Evolutionary conservation across 2,797 vertebrate genomes (phyloP).

Genomic region (Sebastes hubbsi): DNA sequence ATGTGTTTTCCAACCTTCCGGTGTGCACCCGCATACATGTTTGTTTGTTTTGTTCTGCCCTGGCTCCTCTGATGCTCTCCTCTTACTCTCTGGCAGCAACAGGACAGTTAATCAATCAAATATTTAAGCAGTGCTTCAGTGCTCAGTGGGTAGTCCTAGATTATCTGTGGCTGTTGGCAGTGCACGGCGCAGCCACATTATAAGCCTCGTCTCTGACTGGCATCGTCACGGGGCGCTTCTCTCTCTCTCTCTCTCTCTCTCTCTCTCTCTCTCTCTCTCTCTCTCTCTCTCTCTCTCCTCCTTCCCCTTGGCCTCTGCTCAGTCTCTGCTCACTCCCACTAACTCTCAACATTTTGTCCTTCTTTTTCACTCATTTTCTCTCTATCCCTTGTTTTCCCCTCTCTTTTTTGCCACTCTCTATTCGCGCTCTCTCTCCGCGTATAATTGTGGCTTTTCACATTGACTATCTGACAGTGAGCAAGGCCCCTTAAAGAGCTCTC

Average conservation of each 20-base stretch:
- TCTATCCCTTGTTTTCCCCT: constrained; percentile 42
- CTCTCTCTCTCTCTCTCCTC: not conserved
- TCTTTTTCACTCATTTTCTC: constrained; percentile 46
- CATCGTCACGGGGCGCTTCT: constrained; percentile 64
- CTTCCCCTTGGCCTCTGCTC: constrained; percentile 57
- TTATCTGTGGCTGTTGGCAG: constrained; percentile 82
- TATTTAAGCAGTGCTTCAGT: constrained; percentile 86
- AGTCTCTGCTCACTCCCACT: constrained; percentile 56
- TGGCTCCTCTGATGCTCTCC: constrained; percentile 68
- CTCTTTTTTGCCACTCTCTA: constrained; percentile 62
- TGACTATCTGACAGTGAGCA: constrained; percentile 79
- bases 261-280: no score
- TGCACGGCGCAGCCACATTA: constrained; percentile 75
- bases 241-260: constrained; percentile 5
- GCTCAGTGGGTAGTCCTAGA: constrained; percentile 83
- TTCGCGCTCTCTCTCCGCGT: constrained; percentile 47
- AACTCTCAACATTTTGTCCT: constrained; percentile 43
- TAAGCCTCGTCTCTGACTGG: constrained; percentile 76
- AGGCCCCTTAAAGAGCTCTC: constrained; percentile 79
- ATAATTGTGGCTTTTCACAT: constrained; percentile 80
- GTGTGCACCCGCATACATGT: constrained; percentile 72
- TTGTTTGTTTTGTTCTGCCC: constrained; percentile 73
- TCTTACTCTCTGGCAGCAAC: constrained; percentile 77
- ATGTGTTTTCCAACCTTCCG: constrained; percentile 73
- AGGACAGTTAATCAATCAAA: constrained; percentile 88